Base-by-base conservation (phyloP, 2,888 invertebrate species). In the Limenitis arthemis region DNA sequence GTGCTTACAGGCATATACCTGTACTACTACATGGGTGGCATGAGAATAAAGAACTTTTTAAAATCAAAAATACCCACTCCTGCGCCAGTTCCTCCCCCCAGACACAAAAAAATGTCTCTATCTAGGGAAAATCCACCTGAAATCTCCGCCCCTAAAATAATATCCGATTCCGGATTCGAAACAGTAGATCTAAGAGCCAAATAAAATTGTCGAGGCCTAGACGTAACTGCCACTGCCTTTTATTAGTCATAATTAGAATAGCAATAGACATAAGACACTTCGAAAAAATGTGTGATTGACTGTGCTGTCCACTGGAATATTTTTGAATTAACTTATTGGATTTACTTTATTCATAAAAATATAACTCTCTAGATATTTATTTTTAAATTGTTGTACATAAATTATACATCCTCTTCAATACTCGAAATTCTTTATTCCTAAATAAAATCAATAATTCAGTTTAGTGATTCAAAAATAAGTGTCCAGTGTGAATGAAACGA, bases 1-100 rank as follows among this genome's bases (percentile, higher is more conserved):
- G 78, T 88, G 61, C 84, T 93, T 69, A 90, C 90, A 58, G 88
- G 90, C 55, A 84, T 93, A 65, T 94, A 93, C 77, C 81, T 92
- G 67, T 93, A 93, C 76, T 93, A 92, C 72, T 93, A 93, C 84
- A 90, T 92, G 76, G 90, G 92, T 66, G 91, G 91, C 65, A 88
- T 88, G 70, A 88, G 88, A 61, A 88, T 93, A 62, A 92, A 91
- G 77, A 87, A 80, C 59, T 85, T 91, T 70, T 73, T 92, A 30
- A 89, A 84, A 57, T 79, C 81, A 33, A 84, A 83, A 52, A 70
- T 75, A 3, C 69, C 77, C 1, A 52, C 69, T 0, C 70, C 79
- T 0, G 79, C 79, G 0, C 82, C 87, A 1, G 77, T 86, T 2
- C 79, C 86, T 0, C 86, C 86, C 5, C 86, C 86, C 28, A 72